phyloP scores from a whole-genome alignment of 2,888 invertebrate genomes.

The Drosophila tripunctata region DNA sequence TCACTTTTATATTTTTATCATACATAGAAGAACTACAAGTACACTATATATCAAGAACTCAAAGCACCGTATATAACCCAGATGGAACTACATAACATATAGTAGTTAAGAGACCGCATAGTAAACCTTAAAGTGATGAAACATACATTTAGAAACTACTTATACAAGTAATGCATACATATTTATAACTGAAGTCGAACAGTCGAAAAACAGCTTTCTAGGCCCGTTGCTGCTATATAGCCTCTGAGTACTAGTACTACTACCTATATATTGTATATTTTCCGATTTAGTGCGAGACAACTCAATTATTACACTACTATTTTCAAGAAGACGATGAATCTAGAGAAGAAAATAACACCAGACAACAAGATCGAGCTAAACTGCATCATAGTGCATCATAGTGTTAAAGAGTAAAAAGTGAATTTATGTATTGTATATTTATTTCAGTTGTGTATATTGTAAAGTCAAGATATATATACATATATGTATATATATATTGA shows the following conservation, averaged over 20 bases:
- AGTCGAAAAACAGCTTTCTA: no score
- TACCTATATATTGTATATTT: conserved; percentile 10
- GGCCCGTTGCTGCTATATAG: conserved; percentile 54
- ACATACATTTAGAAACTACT: conserved; percentile 41
- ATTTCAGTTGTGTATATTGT: conserved; percentile 79
- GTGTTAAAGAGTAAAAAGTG: conserved; percentile 52
- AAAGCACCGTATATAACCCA: conserved; percentile 69
- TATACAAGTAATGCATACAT: conserved; percentile 18
- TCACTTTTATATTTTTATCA: conserved; percentile 80
- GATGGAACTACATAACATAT: no score
- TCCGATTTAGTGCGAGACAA: conserved; percentile 64
- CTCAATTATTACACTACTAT: no score
- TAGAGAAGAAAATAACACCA: conserved; percentile 58
- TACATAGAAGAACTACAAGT: conserved; percentile 54
- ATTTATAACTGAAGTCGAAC: conserved; percentile 6
- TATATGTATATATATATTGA: no score
- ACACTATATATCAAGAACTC: conserved; percentile 55
- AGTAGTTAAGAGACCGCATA: conserved; percentile 18
- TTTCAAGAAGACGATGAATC: no score
- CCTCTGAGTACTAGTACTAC: conserved; percentile 18
- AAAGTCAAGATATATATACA: conserved; percentile 68
- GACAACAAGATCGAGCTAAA: conserved; percentile 78
- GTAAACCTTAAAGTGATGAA: conserved; percentile 33
- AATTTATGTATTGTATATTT: no score
- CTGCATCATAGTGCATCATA: conserved; percentile 73